Percentiles rank a stretch among this genome's conserved stretches.
These are phyloP conservation scores for Mormyrus lacerda DNA, from an alignment of 2,113 vertebrate species.

Conservation along the genomic window DNA sequence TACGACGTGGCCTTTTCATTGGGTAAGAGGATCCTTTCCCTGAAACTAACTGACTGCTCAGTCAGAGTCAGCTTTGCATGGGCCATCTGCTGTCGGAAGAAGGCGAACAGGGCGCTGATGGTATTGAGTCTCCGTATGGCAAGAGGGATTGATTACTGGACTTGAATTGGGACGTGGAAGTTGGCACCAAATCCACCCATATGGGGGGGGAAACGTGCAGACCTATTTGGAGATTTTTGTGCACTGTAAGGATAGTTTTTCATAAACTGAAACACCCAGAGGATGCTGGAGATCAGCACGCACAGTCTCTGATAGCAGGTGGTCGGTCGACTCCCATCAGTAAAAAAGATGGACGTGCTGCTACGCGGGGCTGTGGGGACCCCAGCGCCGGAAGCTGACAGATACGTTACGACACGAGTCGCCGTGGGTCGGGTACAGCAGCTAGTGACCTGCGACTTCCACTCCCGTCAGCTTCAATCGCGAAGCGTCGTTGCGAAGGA, in stretches of 20 bases:
- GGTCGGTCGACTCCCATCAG: background rate
- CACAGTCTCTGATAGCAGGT: background rate
- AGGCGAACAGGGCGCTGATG: background rate
- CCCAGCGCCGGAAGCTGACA: background rate
- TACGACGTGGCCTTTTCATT: background rate
- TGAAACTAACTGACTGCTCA: background rate
- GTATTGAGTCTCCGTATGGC: background rate
- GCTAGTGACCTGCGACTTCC: background rate
- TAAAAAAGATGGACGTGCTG: background rate
- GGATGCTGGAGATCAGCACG: background rate
- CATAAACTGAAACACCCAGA: background rate
- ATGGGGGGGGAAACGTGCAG: background rate
- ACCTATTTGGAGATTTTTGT: background rate
- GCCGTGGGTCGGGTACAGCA: background rate
- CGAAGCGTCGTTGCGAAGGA: background rate
- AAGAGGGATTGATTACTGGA: background rate
- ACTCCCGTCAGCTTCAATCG: background rate
- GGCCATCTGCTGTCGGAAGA: background rate
- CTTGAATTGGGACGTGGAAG: background rate
- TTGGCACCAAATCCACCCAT: background rate
- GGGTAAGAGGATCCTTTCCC: background rate
- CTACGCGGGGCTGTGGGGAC: background rate
- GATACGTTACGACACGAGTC: background rate
- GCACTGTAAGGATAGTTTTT: background rate
- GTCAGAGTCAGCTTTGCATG: background rate